These are phyloP conservation scores for human (Homo sapiens) DNA, from an alignment of 2,113 vertebrate genomes.

Conservation along the genomic window GRCh38 chr4:31028501-31029000, in stretches of 20 bases:
- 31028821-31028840: conserved; percentile 56
- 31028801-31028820: conserved; percentile 38
- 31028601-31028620: no score
- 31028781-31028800: background rate
- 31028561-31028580: no score
- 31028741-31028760: background rate
- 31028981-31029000: conserved; percentile 63
- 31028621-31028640: no score
- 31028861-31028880: conserved; percentile 46
- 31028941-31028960: conserved; percentile 72
- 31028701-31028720: conserved; percentile 17
- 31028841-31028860: conserved; percentile 58
- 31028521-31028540: no score
- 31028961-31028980: conserved; percentile 83
- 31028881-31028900: conserved; percentile 49
- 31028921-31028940: conserved; percentile 59
- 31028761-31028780: background rate
- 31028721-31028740: background rate
- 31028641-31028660: no score
- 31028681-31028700: background rate
- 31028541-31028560: no score
- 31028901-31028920: conserved; percentile 47
- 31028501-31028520: no score
- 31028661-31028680: background rate
- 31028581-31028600: no score